Evolutionary conservation across 2,888 invertebrate genomes (phyloP), one percentile per base, ranked within the genome.

Genomic region (Volucella zonaria): DNA sequence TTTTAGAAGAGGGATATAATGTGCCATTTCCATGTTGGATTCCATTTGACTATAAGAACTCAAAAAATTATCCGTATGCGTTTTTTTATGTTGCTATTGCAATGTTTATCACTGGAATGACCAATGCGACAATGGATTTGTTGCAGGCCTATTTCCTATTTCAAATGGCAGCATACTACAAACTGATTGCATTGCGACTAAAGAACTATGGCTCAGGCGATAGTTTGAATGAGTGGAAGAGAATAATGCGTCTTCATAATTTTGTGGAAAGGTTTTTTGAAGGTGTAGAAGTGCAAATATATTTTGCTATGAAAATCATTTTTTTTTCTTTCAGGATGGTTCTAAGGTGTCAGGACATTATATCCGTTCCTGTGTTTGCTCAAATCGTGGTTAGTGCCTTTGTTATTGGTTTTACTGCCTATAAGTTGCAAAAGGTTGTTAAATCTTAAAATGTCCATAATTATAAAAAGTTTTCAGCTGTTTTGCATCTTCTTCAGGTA

Each of bases 301-400:
- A 58, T 40, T 1, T 8, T 62, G 1, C 31, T 31, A 15, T 49
- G 40, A 2, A 23, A 23, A 23, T 23, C 2, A 3, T 23, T 23
- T 23, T 23, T 23, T 23, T 3, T 23, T 23, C 18, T 23, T 23
- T 23, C 40, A 66, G 73, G 12, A 62, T 73, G 52, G 62, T 73
- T 12, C 3, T 31, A 11, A 49, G 14, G 10, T 73, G 73, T 31
- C 52, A 73, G 62, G 45, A 61, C 11, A 62, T 73, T 6, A 56
- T 89, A 3, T 89, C 90, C 0, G 81, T 87, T 0, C 88, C 89
- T 2, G 87, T 88, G 3, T 80, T 90, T 10, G 74, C 88, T 0
- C 90, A 90, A 82, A 88, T 90, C 31, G 71, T 89, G 1, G 70
- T 89, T 38, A 90, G 89, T 62, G 89, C 89, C 0, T 86, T 90